Evolutionary conservation across 2,113 vertebrate genomes (phyloP).

Genomic region (Vombatus ursinus): DNA sequence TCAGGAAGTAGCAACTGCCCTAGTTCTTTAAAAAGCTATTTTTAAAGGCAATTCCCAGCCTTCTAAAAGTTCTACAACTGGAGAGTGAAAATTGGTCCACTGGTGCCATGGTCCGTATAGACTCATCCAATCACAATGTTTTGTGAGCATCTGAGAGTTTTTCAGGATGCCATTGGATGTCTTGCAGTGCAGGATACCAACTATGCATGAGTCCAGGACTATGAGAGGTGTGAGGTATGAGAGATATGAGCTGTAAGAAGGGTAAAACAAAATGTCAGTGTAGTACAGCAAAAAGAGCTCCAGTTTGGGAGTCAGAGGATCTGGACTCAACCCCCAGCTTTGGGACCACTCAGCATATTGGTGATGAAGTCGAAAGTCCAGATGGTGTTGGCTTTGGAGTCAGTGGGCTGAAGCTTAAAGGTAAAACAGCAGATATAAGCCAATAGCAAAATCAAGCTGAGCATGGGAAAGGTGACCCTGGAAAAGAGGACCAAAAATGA

Average conservation of each 20-base stretch:
- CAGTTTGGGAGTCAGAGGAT: background rate
- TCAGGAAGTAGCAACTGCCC: background rate
- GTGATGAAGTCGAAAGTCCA: background rate
- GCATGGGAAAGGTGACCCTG: background rate
- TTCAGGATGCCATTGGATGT: no score
- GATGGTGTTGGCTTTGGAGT: background rate
- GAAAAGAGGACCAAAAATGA: background rate
- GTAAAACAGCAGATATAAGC: background rate
- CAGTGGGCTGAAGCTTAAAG: background rate
- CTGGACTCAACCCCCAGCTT: background rate
- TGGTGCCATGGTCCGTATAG: background rate
- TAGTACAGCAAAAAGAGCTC: background rate
- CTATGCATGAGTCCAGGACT: background rate
- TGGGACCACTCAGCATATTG: background rate
- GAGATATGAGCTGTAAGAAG: background rate
- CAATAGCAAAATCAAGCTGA: background rate
- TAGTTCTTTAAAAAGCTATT: background rate
- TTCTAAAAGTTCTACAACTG: background rate
- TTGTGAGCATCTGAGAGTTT: background rate
- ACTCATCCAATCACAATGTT: background rate
- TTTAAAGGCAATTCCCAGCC: background rate
- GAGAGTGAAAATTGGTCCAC: background rate
- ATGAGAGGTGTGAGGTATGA: background rate
- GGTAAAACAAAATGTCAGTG: background rate
- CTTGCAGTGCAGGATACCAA: no score